A percentile compares a stretch with the other conserved stretches of the same genome.
Evolutionary conservation across 2,113 vertebrate species (phyloP).

Genomic region (Carassius carassius): DNA sequence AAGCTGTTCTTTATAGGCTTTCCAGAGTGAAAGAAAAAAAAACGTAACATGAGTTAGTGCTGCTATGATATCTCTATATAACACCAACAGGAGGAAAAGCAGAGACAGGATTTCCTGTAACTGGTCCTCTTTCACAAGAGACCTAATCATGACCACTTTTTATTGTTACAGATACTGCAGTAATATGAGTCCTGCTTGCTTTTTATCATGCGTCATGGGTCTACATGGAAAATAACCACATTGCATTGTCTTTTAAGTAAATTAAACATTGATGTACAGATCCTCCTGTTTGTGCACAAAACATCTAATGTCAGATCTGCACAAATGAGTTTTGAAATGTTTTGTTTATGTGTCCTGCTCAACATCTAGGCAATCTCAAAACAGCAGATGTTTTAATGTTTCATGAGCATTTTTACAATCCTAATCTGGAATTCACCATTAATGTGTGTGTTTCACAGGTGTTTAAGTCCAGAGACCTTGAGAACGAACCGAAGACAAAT

Average conservation of each 20-base stretch:
- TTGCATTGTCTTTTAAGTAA: background rate
- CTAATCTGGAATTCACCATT: background rate
- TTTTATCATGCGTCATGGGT: background rate
- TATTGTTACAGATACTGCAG: background rate
- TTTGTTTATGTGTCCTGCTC: background rate
- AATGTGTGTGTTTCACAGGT: slow-evolving; percentile 39
- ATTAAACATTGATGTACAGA: background rate
- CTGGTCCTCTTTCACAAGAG: background rate
- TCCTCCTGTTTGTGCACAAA: background rate
- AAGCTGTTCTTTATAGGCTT: background rate
- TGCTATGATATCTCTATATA: background rate
- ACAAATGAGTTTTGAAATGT: background rate
- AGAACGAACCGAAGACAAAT: background rate
- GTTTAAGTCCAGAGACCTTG: slow-evolving; percentile 37
- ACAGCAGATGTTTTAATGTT: background rate
- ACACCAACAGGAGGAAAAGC: background rate
- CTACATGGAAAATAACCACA: background rate
- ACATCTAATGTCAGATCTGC: background rate
- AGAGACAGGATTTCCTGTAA: background rate
- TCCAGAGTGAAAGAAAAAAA: background rate
- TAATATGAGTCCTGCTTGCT: background rate
- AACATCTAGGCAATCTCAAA: background rate
- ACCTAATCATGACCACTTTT: background rate
- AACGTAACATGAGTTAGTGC: too few relatives aligned
- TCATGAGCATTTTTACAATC: background rate